Base-by-base conservation (phyloP, 2,113 vertebrate species). In the Ammodytes marinus region DNA sequence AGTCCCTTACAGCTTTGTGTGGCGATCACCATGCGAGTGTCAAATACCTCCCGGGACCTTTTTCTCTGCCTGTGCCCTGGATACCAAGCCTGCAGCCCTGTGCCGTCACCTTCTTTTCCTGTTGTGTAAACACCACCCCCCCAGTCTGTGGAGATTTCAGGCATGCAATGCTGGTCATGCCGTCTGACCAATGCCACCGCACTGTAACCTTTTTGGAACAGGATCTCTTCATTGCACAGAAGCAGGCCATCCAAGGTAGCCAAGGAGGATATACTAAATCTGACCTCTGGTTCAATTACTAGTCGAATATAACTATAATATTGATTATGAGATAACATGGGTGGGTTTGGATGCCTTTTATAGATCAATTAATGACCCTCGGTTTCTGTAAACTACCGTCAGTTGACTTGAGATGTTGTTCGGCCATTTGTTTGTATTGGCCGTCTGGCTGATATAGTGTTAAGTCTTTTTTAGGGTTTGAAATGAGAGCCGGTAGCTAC, bases 221-320 rank as follows among this genome's bases (percentile, higher is more conserved):
- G 60, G 64, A 65, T 74, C 40, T 3, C 49, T 27, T 68, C 4
- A 70, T 45, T 54, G 40, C 61, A 8, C 19, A 27, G 27, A 27
- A n/a, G 50, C 43, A 3, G 11, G 11, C 77, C 8, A 7, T 81
- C 13, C 12, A 54, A 68, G 17, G 40, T 35, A 59, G 27, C 72
- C 61, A 37, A 8, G 58, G 83, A 73, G 63, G 68, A 69, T 12
- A 69, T 12, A 70, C 40, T 82, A 68, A 72, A 88, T 81, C 75
- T 65, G 53, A 85, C 76, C 74, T 70, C 49, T 46, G 74, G n/a
- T 10, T 78, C 45, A 74, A 73, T 78, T 46, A 55, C 55, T 35
- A 4, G 59, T 74, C 53, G 40, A 53, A 49, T 17, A 53, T 47
- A 42, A 52, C 53, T 69, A 66, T 43, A n/a, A 49, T 70, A 80